Percentiles rank a stretch among this genome's conserved stretches.
phyloP scores from a whole-genome alignment of 2,888 invertebrate species.

The Thysanoteuthis rhombus region DNA sequence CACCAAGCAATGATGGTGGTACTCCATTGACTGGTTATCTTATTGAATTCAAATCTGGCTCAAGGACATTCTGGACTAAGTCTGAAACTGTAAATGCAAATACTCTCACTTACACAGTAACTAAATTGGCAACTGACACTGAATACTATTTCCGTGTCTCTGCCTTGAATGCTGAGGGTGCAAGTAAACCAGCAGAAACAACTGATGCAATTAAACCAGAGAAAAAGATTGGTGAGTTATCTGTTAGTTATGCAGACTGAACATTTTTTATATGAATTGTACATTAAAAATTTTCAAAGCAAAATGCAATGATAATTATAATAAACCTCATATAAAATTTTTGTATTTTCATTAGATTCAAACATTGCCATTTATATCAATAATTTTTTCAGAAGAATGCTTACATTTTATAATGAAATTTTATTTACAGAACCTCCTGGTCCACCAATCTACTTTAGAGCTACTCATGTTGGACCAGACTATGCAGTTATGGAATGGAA shows the following conservation, averaged over 20 bases:
- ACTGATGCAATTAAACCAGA: conserved; percentile 69
- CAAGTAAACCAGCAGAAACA: conserved; percentile 73
- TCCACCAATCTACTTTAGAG: conserved; percentile 46
- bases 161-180: conserved; percentile 63
- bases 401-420: background rate
- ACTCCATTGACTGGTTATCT: conserved; percentile 56
- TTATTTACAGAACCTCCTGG: conserved; percentile 39
- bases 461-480: conserved; percentile 45
- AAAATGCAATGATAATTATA: no score
- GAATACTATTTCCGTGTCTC: conserved; percentile 64
- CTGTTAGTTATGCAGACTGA: background rate
- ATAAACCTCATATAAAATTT: no score
- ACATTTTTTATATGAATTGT: background rate
- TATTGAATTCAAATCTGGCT: conserved; percentile 64
- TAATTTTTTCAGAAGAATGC: no score
- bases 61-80: conserved; percentile 48
- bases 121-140: conserved; percentile 55
- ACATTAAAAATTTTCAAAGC: background rate
- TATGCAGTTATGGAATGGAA: conserved; percentile 49
- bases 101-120: conserved; percentile 45
- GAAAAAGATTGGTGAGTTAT: conserved; percentile 27
- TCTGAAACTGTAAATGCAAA: conserved; percentile 41
- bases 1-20: conserved; percentile 65
- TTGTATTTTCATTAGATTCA: no score
- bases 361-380: no score